phyloP scores from a whole-genome alignment of 2,797 vertebrate genomes.

The Heliangelus exortis region DNA sequence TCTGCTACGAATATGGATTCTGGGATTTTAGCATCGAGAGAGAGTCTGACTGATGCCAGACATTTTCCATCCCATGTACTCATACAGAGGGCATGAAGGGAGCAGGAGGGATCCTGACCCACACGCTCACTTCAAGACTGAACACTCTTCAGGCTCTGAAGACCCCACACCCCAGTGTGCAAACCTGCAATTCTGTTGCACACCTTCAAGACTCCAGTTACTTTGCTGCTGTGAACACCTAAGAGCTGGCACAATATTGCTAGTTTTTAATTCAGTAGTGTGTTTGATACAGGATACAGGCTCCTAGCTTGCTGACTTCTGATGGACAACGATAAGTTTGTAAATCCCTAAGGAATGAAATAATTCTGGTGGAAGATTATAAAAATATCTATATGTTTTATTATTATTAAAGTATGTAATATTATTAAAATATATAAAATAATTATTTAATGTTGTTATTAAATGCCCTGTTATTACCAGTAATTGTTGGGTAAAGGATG shows the following conservation, averaged over 20 bases:
- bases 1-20: background rate
- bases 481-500: constrained; percentile 6
- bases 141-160: background rate
- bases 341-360: background rate
- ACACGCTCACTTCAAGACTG: background rate
- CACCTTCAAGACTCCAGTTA: background rate
- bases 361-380: background rate
- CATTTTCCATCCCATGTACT: background rate
- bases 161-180: rapidly evolving
- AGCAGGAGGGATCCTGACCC: background rate
- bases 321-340: background rate
- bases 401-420: too few species aligned
- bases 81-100: background rate
- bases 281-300: background rate
- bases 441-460: background rate
- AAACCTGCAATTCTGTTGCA: background rate
- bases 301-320: background rate
- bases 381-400: background rate
- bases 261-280: background rate
- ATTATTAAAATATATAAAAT: too few species aligned
- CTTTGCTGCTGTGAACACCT: background rate
- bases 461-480: constrained; percentile 5
- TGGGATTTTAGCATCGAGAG: background rate
- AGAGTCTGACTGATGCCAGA: background rate
- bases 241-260: background rate